A percentile compares a stretch with the other conserved stretches of the same genome.
phyloP scores from a whole-genome alignment of 2,113 vertebrate species.

The Tympanuchus pallidicinctus region DNA sequence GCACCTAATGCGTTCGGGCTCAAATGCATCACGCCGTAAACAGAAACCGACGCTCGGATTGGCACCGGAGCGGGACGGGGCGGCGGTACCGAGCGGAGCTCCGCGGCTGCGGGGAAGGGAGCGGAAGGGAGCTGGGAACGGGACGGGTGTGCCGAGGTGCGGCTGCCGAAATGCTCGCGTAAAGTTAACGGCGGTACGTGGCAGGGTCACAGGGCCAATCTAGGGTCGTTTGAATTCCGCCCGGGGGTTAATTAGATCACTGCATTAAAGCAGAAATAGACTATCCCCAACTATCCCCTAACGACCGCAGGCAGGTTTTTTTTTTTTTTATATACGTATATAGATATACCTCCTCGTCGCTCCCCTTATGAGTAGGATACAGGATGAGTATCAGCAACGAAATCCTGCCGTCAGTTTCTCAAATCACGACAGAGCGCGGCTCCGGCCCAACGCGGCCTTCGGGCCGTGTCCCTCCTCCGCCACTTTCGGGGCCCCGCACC shows the following conservation, averaged over 20 bases:
- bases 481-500: not conserved
- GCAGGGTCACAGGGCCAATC: slow-evolving; percentile 80
- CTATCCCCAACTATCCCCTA: slow-evolving; percentile 70
- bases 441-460: not conserved
- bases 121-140: not conserved
- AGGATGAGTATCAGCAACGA: not conserved
- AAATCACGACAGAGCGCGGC: not conserved
- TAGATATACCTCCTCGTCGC: slow-evolving; percentile 28
- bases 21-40: slow-evolving; percentile 92
- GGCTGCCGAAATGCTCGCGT: slow-evolving; percentile 79
- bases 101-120: not conserved
- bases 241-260: slow-evolving; percentile 89
- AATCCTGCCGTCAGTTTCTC: not conserved
- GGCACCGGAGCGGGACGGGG: too few species aligned
- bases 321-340: not conserved
- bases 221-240: slow-evolving; percentile 85
- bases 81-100: too few species aligned
- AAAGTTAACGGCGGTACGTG: slow-evolving; percentile 85
- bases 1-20: slow-evolving; percentile 87
- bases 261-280: slow-evolving; percentile 81
- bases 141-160: not conserved
- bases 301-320: slow-evolving; percentile 65
- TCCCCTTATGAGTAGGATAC: slow-evolving; percentile 15
- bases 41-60: slow-evolving; percentile 74
- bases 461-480: not conserved